These are phyloP conservation scores for Papilio polytes DNA, from an alignment of 1,140 invertebrate genomes.

Conservation along the genomic window DNA sequence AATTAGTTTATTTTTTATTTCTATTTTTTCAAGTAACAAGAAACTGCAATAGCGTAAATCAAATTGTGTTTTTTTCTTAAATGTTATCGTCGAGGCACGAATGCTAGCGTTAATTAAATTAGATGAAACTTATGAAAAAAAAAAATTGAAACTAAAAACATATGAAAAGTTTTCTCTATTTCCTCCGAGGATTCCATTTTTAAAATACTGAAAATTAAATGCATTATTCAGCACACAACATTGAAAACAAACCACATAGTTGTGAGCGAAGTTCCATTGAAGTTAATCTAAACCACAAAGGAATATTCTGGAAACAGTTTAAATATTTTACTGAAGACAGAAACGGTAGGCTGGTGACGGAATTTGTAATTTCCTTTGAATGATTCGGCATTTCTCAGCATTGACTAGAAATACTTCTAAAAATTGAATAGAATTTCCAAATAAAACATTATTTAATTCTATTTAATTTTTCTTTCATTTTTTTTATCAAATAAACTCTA, in stretches of 20 bases:
- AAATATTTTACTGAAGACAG: neutral
- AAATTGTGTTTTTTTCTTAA: neutral
- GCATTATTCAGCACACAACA: constrained; percentile 20
- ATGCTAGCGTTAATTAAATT: too few relatives aligned
- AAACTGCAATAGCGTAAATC: neutral
- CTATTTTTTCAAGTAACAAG: neutral
- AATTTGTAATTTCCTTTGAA: constrained; percentile 13
- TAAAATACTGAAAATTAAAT: constrained; percentile 9
- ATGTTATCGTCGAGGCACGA: too few relatives aligned
- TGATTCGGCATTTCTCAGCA: neutral
- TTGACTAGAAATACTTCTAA: neutral
- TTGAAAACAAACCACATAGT: constrained; percentile 2
- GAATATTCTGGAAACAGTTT: constrained; percentile 1
- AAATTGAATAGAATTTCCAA: neutral
- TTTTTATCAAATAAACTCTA: neutral
- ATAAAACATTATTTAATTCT: too few relatives aligned
- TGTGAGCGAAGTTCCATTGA: neutral
- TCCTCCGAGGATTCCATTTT: neutral
- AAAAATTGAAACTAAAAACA: too few relatives aligned
- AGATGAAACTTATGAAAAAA: too few relatives aligned
- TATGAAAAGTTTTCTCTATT: neutral
- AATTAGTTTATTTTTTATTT: neutral
- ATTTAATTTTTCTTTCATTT: neutral
- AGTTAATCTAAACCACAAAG: constrained; percentile 7
- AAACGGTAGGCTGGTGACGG: neutral